Conservation (phyloP, 2,113 vertebrate genomes). For the Xiphophorus couchianus region DNA sequence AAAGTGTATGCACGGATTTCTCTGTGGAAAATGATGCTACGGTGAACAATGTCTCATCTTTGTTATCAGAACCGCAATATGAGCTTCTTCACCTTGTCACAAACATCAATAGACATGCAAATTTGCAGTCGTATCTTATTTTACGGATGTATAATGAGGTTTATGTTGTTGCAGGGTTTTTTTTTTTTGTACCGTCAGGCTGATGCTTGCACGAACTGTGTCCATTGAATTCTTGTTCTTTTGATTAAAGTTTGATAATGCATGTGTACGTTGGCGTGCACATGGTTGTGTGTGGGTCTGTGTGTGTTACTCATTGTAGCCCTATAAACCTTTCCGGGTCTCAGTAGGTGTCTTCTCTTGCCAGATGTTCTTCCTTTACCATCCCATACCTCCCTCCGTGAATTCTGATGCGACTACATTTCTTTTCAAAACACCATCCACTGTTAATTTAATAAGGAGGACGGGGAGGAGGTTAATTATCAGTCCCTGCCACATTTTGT, state of each 20-base stretch:
- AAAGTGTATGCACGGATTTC: background rate
- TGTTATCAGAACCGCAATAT: constrained; percentile 43
- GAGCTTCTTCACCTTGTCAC: constrained; percentile 19
- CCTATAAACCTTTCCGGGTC: constrained; percentile 60
- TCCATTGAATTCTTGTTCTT: constrained; percentile 24
- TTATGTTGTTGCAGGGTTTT: constrained; percentile 9
- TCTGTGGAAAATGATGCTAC: background rate
- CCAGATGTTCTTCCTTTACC: constrained; percentile 61
- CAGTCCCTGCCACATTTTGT: constrained; percentile 40
- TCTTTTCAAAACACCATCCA: constrained; percentile 29
- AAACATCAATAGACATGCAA: constrained; percentile 1
- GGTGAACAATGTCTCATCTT: background rate
- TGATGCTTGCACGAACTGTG: constrained; percentile 16
- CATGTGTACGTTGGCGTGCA: background rate
- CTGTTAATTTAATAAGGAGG: constrained; percentile 49
- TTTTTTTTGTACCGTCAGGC: constrained; percentile 8
- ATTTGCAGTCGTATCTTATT: background rate
- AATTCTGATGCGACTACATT: constrained; percentile 53
- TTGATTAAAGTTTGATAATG: constrained; percentile 36
- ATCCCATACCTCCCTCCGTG: constrained; percentile 48
- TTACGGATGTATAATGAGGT: background rate
- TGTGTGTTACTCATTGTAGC: constrained; percentile 55
- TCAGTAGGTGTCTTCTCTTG: constrained; percentile 63
- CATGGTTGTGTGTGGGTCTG: constrained; percentile 13
- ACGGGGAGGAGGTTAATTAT: constrained; percentile 60